These are phyloP conservation scores for Zootermopsis nevadensis DNA, from an alignment of 2,888 invertebrate species.

Conservation along the genomic window DNA sequence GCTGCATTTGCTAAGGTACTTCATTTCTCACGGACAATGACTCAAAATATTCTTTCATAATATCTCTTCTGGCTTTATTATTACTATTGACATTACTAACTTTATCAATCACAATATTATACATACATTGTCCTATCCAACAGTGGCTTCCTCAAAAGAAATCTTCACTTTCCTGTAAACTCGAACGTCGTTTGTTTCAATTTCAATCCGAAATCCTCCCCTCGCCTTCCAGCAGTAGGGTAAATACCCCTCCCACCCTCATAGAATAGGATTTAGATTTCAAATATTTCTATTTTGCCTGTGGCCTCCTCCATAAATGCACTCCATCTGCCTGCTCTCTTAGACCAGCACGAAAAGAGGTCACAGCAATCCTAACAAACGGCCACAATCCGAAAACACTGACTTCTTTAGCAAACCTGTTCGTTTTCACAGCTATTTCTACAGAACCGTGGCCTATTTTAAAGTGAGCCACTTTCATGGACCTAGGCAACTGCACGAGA, in stretches of 20 bases:
- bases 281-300: constrained; percentile 47
- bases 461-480: too few relatives aligned
- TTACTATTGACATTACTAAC: not conserved
- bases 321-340: not conserved
- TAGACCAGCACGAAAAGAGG: too few relatives aligned
- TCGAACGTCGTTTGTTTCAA: constrained; percentile 33
- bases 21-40: too few relatives aligned
- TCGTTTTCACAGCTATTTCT: too few relatives aligned
- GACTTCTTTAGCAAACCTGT: too few relatives aligned
- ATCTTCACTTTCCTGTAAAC: not conserved
- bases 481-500: too few relatives aligned
- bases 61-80: not conserved
- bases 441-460: too few relatives aligned
- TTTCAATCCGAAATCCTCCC: constrained; percentile 36
- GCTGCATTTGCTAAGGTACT: too few relatives aligned
- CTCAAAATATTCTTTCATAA: too few relatives aligned
- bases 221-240: constrained; percentile 12
- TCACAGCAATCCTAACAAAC: too few relatives aligned
- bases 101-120: not conserved
- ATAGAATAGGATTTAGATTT: constrained; percentile 37
- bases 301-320: constrained; percentile 16
- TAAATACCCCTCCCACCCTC: not conserved
- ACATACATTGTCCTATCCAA: not conserved
- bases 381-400: too few relatives aligned
- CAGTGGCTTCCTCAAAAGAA: not conserved